Evolutionary conservation across 1,140 invertebrate genomes (phyloP), one percentile per base, ranked within the genome.

Genomic region (Trinorchestia longiramus): DNA sequence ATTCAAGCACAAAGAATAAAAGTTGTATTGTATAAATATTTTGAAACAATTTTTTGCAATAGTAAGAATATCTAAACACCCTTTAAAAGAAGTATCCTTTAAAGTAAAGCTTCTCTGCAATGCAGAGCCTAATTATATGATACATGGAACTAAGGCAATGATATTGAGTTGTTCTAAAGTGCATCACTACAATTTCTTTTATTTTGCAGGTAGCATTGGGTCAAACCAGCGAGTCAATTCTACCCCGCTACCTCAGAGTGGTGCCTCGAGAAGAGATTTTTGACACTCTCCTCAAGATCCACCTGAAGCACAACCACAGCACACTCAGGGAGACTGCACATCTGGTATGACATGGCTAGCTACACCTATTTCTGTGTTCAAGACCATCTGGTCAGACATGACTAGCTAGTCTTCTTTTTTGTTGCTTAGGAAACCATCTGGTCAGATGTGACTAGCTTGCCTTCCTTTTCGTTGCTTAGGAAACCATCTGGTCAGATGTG

Each of bases 261-360:
- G 92, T 94, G 92, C 92, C 92, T 45, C 43, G 92, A 47, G 92
- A 94, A 45, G 92, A 94, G 41, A 94, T 94, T 11, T 94, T 94
- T 94, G 92, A 94, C 44, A 94, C 92, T 8, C 92, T 94, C 43
- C 92, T 94, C 92, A 94, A 47, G 43, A 94, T 94, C 43, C 92
- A 94, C 44, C 43, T 94, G 92, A 94, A 94, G 92, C 92, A 94
- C 44, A 94, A 94, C 92, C 92, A 94, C 43, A 94, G 92, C 92
- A 94, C 92, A 8, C 92, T 94, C 44, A 44, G 92, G 44, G 92
- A 94, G 44, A 94, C 92, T 94, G 92, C 92, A 45, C 92, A 94
- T 47, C 43, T 94, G 92, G 92, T 94, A 6, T 47, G 43, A 90
- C 8, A 77, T 15, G 11, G 28, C 62, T 77, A 77, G 28, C 62